These are phyloP conservation scores for Lytechinus pictus DNA, from an alignment of 35 echinoderm and acorn worm genomes.

Conservation along the genomic window DNA sequence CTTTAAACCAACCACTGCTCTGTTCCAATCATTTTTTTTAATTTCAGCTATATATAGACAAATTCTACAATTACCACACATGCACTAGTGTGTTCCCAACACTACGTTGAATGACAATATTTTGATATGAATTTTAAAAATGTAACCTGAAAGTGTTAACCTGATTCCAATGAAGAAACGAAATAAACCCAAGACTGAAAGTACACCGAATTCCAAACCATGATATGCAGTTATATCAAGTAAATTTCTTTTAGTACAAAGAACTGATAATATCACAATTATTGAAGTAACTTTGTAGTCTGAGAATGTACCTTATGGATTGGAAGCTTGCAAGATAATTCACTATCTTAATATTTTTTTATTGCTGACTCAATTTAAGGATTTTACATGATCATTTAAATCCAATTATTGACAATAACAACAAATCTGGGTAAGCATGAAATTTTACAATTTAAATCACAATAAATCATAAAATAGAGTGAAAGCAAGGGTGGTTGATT, in stretches of 20 bases:
- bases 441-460: no score
- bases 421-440: background rate
- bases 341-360: background rate
- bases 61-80: no score
- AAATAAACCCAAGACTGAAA: background rate
- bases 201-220: background rate
- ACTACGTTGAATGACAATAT: no score
- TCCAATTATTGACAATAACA: background rate
- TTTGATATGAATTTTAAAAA: background rate
- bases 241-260: background rate
- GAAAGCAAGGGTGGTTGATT: background rate
- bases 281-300: background rate
- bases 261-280: background rate
- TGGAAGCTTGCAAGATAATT: background rate
- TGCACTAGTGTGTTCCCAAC: no score
- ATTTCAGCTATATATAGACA: no score
- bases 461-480: no score
- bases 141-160: background rate
- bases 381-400: background rate
- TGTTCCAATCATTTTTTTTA: no score
- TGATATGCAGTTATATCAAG: background rate
- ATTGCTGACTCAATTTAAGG: background rate
- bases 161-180: background rate
- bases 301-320: background rate
- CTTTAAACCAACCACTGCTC: no score